phyloP scores from a whole-genome alignment of 2,797 vertebrate genomes.

The Babyrousa celebensis region DNA sequence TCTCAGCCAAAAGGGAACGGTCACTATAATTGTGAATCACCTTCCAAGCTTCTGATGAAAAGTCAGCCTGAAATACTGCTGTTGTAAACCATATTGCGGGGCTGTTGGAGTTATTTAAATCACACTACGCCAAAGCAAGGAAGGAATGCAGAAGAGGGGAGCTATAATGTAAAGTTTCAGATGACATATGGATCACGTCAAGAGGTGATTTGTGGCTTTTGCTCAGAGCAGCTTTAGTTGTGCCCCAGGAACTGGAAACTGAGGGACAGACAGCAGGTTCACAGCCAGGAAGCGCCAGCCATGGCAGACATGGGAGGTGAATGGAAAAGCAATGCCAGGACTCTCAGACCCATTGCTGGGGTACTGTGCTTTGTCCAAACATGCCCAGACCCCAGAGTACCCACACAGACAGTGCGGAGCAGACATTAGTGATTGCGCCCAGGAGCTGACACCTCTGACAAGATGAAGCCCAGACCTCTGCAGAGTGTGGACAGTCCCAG shows the following conservation, averaged over 20 bases:
- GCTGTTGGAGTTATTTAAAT: slow-evolving; percentile 70
- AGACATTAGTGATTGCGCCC: not conserved
- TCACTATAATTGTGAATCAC: slow-evolving; percentile 70
- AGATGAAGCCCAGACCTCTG: not conserved
- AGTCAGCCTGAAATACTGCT: slow-evolving; percentile 78
- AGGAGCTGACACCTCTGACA: not conserved
- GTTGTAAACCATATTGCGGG: slow-evolving; percentile 65
- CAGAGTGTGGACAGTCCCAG: not conserved
- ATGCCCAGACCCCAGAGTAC: not conserved
- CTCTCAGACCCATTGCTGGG: not conserved
- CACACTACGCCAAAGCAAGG: not conserved
- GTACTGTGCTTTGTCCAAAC: not conserved
- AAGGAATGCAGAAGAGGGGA: not conserved
- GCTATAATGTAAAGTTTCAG: slow-evolving; percentile 49
- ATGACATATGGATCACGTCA: not conserved
- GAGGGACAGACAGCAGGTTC: not conserved
- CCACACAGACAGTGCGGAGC: not conserved
- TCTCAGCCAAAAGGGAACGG: slow-evolving; percentile 24
- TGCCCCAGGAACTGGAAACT: not conserved
- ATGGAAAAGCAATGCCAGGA: not conserved
- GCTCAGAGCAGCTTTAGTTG: not conserved
- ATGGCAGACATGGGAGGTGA: not conserved
- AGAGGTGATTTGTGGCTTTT: slow-evolving; percentile 60
- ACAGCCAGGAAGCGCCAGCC: not conserved
- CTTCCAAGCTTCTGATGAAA: slow-evolving; percentile 56